Base-by-base conservation (phyloP, 2,113 vertebrate genomes). In the Maccullochella peelii region DNA sequence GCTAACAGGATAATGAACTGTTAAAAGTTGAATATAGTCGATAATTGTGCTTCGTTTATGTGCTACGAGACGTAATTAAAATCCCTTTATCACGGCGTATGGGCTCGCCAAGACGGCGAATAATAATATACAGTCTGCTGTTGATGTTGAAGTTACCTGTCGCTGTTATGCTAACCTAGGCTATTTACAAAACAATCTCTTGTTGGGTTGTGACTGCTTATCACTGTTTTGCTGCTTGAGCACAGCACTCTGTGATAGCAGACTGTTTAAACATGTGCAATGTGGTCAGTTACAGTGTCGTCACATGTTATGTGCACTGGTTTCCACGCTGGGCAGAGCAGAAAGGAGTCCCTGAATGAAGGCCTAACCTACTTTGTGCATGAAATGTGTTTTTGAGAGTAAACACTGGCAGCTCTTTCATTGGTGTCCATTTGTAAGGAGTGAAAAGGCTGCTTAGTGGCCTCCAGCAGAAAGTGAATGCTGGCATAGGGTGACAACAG, bases 361-460 rank as follows among this genome's bases (percentile, higher is more conserved):
- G 89, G 83, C 85, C 83, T 73, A 78, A 61, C 57, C 79, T 59
- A 79, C 85, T 92, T 85, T 88, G 80, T 80, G 87, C 82, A 73
- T 90, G 75, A 91, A 90, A 92, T 90, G 83, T 90, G 83, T 89
- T 80, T 82, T 78, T 63, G 73, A 79, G 87, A 65, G 91, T 92
- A 93, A 94, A 94, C 85, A 89, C 82, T 87, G 86, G 90, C 86
- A 82, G 82, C 84, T 83, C 71, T 57, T 76, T 69, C 70, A 71
- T 72, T 70, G 77, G 55, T 81, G 81, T 58, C 71, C 68, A 52
- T 91, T 90, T 90, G 87, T 88, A 84, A 80, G 67, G 86, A 85
- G 87, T 91, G 85, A 89, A 92, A 90, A 86, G 89, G 73, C 80
- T 81, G 77, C 88, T 89, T 77, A 84, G 91, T 90, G 91, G 89